Conservation (phyloP, 2,797 vertebrate genomes). For the Characodon lateralis region DNA sequence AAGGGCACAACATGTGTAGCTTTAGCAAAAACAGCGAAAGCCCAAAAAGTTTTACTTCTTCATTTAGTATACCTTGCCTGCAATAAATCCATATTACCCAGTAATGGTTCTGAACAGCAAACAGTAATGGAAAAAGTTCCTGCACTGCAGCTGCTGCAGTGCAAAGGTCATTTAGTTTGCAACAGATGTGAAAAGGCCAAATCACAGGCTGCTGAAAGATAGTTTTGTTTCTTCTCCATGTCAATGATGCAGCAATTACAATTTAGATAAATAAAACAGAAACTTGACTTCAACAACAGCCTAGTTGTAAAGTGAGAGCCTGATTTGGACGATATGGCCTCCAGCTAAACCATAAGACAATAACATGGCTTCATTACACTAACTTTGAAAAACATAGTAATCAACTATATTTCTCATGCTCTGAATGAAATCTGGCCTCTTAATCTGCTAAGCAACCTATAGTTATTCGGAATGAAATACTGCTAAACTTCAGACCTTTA, state of each 20-base stretch:
- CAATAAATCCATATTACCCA: background rate
- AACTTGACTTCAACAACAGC: slow-evolving; percentile 2
- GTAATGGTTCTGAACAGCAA: slow-evolving; percentile 13
- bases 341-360: slow-evolving; percentile 17
- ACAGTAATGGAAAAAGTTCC: slow-evolving; percentile 21
- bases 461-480: slow-evolving; percentile 4
- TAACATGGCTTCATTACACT: slow-evolving; percentile 14
- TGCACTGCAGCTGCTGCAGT: slow-evolving; percentile 15
- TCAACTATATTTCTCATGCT: background rate
- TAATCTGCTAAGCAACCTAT: background rate
- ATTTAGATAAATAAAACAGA: slow-evolving; percentile 5
- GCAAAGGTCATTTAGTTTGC: slow-evolving; percentile 56
- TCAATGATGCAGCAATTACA: slow-evolving; percentile 5
- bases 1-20: background rate
- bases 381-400: background rate
- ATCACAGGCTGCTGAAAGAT: slow-evolving; percentile 51
- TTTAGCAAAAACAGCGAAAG: background rate
- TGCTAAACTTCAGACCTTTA: background rate
- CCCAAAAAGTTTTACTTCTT: background rate
- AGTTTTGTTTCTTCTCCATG: slow-evolving; percentile 24
- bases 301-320: background rate
- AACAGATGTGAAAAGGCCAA: slow-evolving; percentile 64
- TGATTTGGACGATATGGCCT: slow-evolving; percentile 20
- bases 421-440: background rate
- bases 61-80: background rate